These are phyloP conservation scores for Amblyornis subalaris DNA, from an alignment of 2,113 vertebrate genomes.

Conservation along the genomic window DNA sequence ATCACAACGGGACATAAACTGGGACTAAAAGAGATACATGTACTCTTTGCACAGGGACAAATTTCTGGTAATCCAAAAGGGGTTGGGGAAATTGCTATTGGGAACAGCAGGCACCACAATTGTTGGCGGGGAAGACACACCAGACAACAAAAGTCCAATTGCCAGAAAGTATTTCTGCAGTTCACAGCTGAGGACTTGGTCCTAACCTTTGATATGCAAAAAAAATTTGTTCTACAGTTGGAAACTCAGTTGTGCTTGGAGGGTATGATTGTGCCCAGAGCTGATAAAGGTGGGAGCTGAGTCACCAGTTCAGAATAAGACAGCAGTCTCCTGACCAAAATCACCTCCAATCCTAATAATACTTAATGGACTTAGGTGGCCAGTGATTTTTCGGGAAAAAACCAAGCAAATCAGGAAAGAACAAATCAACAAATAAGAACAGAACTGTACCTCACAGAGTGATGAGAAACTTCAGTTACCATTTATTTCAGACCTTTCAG, in stretches of 20 bases:
- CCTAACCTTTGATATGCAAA: conserved; percentile 19
- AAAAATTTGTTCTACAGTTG: conserved; percentile 4
- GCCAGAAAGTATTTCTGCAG: conserved; percentile 25
- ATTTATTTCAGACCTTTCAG: not conserved
- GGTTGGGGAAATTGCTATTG: not conserved
- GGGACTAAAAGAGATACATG: not conserved
- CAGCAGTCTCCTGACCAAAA: not conserved
- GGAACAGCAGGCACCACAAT: not conserved
- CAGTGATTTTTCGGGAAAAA: not conserved
- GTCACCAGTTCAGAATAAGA: not conserved
- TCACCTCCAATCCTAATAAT: not conserved
- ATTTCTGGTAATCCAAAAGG: conserved; percentile 12
- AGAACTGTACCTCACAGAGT: not conserved
- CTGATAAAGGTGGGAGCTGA: not conserved
- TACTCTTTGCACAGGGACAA: not conserved
- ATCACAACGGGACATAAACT: not conserved
- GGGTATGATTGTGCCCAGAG: not conserved
- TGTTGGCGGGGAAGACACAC: not conserved
- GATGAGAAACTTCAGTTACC: not conserved
- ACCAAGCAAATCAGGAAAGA: not conserved
- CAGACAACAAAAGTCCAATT: conserved; percentile 1
- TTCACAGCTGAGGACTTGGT: conserved; percentile 30
- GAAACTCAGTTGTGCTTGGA: not conserved
- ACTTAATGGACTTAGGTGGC: not conserved
- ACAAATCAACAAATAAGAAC: not conserved